A percentile compares a stretch with the other conserved stretches of the same genome.
These are phyloP conservation scores for Sturnus vulgaris DNA, from an alignment of 2,113 vertebrate genomes.

Conservation along the genomic window DNA sequence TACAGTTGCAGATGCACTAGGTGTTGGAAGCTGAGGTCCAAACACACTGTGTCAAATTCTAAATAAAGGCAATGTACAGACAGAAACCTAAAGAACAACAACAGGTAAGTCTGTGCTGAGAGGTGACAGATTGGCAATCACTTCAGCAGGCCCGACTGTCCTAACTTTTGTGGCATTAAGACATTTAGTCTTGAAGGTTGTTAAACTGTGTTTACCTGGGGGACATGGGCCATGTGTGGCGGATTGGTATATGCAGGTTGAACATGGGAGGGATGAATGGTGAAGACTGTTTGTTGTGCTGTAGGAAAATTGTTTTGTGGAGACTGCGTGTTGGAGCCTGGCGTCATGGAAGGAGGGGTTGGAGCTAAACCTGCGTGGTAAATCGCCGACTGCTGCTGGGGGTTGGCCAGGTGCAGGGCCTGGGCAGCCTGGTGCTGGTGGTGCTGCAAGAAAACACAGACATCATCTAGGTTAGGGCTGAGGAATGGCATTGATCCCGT, in stretches of 20 bases:
- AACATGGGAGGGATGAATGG: constrained; percentile 95
- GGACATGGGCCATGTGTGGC: constrained; percentile 95
- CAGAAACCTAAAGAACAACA: constrained; percentile 53
- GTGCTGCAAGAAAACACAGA: constrained; percentile 72
- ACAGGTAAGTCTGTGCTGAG: constrained; percentile 43
- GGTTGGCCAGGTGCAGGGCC: constrained; percentile 92
- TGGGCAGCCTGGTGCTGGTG: constrained; percentile 91
- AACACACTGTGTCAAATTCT: constrained; percentile 44
- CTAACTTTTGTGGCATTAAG: constrained; percentile 41
- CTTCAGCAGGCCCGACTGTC: constrained; percentile 51
- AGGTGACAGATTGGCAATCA: constrained; percentile 52
- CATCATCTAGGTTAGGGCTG: not conserved
- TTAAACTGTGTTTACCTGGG: constrained; percentile 84
- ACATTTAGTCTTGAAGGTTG: constrained; percentile 62
- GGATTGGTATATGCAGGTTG: constrained; percentile 93
- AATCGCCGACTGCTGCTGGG: constrained; percentile 91
- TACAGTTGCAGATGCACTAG: constrained; percentile 50
- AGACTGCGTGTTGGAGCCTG: constrained; percentile 94
- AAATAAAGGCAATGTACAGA: constrained; percentile 57
- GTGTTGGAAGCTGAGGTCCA: constrained; percentile 50
- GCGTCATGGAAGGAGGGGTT: constrained; percentile 95
- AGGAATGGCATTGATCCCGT: rapidly evolving
- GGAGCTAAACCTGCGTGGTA: constrained; percentile 91
- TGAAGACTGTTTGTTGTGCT: constrained; percentile 92
- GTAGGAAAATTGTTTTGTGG: constrained; percentile 93